Evolutionary conservation across 2,888 invertebrate genomes (phyloP), one percentile per base, ranked within the genome.

Genomic region (Actias luna): DNA sequence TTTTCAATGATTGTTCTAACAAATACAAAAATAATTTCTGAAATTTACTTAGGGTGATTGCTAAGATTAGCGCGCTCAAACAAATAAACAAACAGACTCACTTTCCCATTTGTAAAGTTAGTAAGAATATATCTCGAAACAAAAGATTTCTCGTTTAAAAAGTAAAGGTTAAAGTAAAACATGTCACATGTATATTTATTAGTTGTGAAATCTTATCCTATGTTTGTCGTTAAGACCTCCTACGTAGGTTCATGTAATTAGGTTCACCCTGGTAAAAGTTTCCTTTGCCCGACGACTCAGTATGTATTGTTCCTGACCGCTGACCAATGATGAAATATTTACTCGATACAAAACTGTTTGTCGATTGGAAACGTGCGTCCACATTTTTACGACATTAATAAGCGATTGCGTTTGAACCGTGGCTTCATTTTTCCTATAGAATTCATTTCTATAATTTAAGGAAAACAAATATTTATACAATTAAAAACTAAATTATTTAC

Each of bases 241-340:
- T 55, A 16, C 55, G 55, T 50, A 25, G 22, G 2, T 50, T 25
- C 22, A 25, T 55, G 27, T 29, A 55, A 29, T 55, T 55, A 16
- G 29, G 5, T 29, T 14, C 55, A 55, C 55, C n/a, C 55, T 29
- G 29, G 16, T 7, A 29, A 5, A n/a, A 7, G 55, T 55, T 29
- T 55, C 55, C 55, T 55, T 55, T 29, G 29, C 29, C 46, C 29
- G 8, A 55, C 29, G 16, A 55, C 55, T 29, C 29, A n/a, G 55
- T 29, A 29, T 50, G 25, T 55, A n/a, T n/a, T 55, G 55, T 55
- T 29, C 55, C 55, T 55, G 29, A 55, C 52, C 52, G 52, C 25
- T 27, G 52, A 55, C 55, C 55, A 55, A 5, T 29, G 55, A 55
- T 55, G 55, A 55, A 55, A 55, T 55, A 55, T 55, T 55, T 55